Evolutionary conservation across 2,113 vertebrate species (phyloP), one percentile per base, ranked within the genome.

Genomic region (Lepisosteus osseus): DNA sequence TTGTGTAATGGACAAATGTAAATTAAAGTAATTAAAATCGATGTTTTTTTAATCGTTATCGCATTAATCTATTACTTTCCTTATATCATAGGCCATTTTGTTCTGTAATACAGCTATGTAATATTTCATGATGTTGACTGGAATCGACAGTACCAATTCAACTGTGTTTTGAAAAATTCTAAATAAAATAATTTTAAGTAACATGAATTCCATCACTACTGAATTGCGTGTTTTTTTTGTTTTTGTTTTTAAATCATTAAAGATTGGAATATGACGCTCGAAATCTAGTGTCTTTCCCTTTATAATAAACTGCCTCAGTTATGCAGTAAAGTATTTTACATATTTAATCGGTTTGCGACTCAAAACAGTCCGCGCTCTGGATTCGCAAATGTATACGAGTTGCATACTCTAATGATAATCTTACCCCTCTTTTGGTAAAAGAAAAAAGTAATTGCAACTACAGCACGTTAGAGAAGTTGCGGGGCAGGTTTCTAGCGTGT

Each of bases 1-100:
- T 55, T 74, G 44, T 75, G 29, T 47, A 68, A 47, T 9, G 61
- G 54, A 74, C 66, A 74, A 43, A 62, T 61, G 54, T 64, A 40
- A 72, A 71, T 54, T 51, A 51, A 41, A 72, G 64, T 65, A 73
- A 71, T 15, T 59, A 11, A 29, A 6, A 9, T 9, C 43, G 47
- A 29, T 40, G 41, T 15, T 61, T 44, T 61, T 61, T 61, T 59
- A 54, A 62, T 47, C 17, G n/a, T 42, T 40, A 59, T 40, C 61
- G 56, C 69, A 47, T 65, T 63, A 11, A 64, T 43, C 57, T 14
- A 13, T 68, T 69, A 45, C 56, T 69, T 68, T 56, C 57, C 40
- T 45, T 14, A 12, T 44, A 7, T 69, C 13, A 9, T 51, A 51
- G 29, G 29, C 29, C 29, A 29, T 29, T 29, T 29, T 57, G 68